Percentiles rank a stretch among this genome's conserved stretches.
Conservation (phyloP, 2,888 invertebrate species). For the Polyommatus iphigenia region DNA sequence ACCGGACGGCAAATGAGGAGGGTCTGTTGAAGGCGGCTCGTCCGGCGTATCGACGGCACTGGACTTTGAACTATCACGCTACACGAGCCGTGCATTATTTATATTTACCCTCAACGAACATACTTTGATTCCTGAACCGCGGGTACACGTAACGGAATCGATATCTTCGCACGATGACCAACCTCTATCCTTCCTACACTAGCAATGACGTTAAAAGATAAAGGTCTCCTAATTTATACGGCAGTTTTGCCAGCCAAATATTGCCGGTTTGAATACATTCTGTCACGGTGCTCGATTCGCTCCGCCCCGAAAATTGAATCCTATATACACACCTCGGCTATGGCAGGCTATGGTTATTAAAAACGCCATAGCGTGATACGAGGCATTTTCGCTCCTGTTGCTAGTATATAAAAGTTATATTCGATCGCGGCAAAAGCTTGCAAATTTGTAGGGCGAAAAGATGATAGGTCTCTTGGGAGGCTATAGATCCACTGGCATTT, state of each 20-base stretch:
- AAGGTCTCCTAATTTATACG: constrained; percentile 72
- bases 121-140: constrained; percentile 75
- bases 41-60: constrained; percentile 60
- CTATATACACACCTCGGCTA: constrained; percentile 70
- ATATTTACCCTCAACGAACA: constrained; percentile 80
- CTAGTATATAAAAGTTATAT: constrained; percentile 46
- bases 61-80: constrained; percentile 81
- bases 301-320: constrained; percentile 80
- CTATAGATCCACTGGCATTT: constrained; percentile 85
- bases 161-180: constrained; percentile 57
- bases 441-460: constrained; percentile 72
- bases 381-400: constrained; percentile 34
- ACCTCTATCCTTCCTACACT: constrained; percentile 56
- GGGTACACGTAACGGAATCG: constrained; percentile 66
- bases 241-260: constrained; percentile 71
- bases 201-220: constrained; percentile 62
- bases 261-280: constrained; percentile 77
- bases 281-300: constrained; percentile 78
- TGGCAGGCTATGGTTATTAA: constrained; percentile 57
- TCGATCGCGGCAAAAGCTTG: constrained; percentile 41
- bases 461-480: constrained; percentile 79
- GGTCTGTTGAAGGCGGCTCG: constrained; percentile 54
- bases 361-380: constrained; percentile 52
- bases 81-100: constrained; percentile 79
- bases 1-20: constrained; percentile 37